Percentiles rank a stretch among this genome's conserved stretches.
phyloP scores from a whole-genome alignment of 2,797 vertebrate genomes.

The Sternotherus odoratus region DNA sequence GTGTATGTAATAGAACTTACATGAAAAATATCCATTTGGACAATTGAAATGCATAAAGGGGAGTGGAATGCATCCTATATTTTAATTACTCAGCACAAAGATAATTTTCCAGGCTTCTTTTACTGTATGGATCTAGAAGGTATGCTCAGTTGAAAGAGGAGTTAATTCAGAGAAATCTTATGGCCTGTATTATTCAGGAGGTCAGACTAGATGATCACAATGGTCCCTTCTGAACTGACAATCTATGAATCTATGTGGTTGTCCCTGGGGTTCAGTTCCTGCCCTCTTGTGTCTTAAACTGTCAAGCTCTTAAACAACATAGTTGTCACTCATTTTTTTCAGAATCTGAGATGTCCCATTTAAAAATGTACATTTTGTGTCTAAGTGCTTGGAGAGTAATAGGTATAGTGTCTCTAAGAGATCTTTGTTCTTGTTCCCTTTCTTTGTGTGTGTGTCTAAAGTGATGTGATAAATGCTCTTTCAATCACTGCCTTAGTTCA shows the following conservation, averaged over 20 bases:
- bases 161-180: not conserved
- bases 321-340: not conserved
- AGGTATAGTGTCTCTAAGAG: not conserved
- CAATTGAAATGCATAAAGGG: not conserved
- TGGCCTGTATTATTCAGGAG: not conserved
- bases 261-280: not conserved
- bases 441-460: slow-evolving; percentile 31
- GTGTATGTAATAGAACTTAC: not conserved
- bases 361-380: not conserved
- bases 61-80: not conserved
- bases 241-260: not conserved
- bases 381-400: not conserved
- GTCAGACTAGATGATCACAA: not conserved
- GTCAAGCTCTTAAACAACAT: not conserved
- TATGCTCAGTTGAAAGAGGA: not conserved
- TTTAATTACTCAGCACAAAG: not conserved
- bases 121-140: not conserved
- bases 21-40: not conserved
- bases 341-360: not conserved
- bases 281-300: not conserved
- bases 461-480: slow-evolving; percentile 36
- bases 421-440: not conserved
- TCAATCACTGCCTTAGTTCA: slow-evolving; percentile 64
- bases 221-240: not conserved
- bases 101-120: not conserved